Base-by-base conservation (phyloP, 2,113 vertebrate species). In the Hiodon alosoides region DNA sequence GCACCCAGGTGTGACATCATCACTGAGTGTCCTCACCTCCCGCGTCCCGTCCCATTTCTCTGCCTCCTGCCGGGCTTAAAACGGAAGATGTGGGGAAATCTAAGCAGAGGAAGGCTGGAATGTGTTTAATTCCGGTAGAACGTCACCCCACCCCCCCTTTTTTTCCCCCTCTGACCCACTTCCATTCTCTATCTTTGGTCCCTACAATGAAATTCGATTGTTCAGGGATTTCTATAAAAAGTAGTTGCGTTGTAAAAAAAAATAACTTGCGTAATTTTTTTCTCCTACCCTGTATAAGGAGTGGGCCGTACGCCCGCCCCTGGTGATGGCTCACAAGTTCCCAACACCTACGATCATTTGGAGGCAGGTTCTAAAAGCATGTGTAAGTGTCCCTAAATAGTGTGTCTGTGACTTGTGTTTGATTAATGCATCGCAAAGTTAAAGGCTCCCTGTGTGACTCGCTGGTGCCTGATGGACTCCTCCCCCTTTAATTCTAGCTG, bases 261-360 rank as follows among this genome's bases (percentile, higher is more conserved):
- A 77, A 31, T 7, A 54, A 61, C 82, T 79, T 82, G 2, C 14
- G 11, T 68, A 46, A 66, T 31, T 1, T 48, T 60, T 59, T 64
- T 8, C 53, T 47, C 11, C 4, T 47, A 46, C 7, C 7, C 3
- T 3, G 5, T 58, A 61, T 6, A 69, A 90, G 89, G 85, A 79
- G 58, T 47, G 14, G 64, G 51, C 4, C 72, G 62, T 13, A 48
- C 57, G 2, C 69, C 79, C n/a, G 13, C 81, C 60, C 74, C 89
- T 78, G 91, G 86, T 61, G 92, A 94, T 77, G 90, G 87, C 71
- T 83, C 89, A 51, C 82, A 77, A 68, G 79, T 87, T 73, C 86
- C 91, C 8, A 94, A 92, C 85, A 94, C 83, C 87, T 96, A 93
- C 0, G 94, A 96, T 84, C 87, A 94, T 46, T 87, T 95, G 85